These are phyloP conservation scores for Bos indicus DNA, from an alignment of 2,113 vertebrate genomes.

Conservation along the genomic window DNA sequence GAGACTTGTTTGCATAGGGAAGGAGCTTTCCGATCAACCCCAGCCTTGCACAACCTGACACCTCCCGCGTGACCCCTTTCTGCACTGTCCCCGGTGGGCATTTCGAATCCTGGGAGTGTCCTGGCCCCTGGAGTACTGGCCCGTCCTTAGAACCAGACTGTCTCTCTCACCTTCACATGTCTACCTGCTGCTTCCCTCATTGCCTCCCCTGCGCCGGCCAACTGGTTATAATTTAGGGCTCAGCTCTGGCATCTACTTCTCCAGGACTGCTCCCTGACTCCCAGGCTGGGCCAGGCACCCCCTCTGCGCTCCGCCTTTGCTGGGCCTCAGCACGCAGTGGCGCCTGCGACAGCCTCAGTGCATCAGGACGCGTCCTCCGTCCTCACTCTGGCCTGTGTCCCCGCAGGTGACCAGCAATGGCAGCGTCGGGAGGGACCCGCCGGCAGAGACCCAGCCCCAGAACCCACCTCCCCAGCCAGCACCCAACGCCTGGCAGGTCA, in stretches of 20 bases:
- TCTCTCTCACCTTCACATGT: not conserved
- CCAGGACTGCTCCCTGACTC: not conserved
- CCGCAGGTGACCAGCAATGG: conserved; percentile 89
- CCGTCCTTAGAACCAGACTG: not conserved
- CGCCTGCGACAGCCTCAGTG: accelerated
- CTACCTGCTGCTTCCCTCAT: not conserved
- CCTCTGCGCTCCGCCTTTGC: not conserved
- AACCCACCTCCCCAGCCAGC: conserved; percentile 82
- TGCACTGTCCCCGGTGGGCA: not conserved
- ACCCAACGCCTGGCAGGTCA: conserved; percentile 94
- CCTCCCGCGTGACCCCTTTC: not conserved
- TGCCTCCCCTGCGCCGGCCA: not conserved
- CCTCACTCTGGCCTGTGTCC: not conserved
- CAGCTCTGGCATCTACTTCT: not conserved
- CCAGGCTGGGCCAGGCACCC: not conserved
- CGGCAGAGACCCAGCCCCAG: conserved; percentile 83
- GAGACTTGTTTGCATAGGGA: not conserved
- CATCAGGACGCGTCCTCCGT: accelerated
- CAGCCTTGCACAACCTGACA: not conserved
- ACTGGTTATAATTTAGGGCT: not conserved
- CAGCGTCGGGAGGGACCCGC: conserved; percentile 79
- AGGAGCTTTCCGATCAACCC: not conserved
- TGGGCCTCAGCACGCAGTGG: accelerated
- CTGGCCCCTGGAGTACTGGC: not conserved
- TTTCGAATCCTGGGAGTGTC: not conserved